Base-by-base conservation (phyloP, 2,113 vertebrate genomes). In the Osmerus eperlanus region DNA sequence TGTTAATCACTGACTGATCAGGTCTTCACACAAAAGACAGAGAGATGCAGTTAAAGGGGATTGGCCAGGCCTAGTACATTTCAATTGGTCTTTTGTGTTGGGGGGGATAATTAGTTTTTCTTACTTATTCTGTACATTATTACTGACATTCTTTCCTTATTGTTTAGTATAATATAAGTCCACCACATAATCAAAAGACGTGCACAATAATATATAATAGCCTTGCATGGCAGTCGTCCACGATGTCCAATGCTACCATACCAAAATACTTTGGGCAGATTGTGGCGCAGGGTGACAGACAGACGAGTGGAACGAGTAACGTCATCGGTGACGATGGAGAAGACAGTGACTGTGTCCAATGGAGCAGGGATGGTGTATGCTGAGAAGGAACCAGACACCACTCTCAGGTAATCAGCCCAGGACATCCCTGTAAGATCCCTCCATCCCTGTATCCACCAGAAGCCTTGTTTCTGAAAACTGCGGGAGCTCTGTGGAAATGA, bases 261-360 rank as follows among this genome's bases (percentile, higher is more conserved):
- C 9, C 9, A 11, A 47, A 47, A 47, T 12, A 47, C 9, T 9
- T 47, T 47, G 41, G 8, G 41, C 41, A 47, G 32, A 36, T 7
- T 18, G 55, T 19, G n/a, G 68, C 60, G 36, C 71, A 55, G 67
- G 54, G 5, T 36, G n/a, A 51, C 64, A 69, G 36, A 54, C 61
- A 8, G 66, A 74, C 70, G 21, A 68, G 3, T 70, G 66, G 47
- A 62, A 32, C 59, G n/a, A 25, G 58, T 16, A 23, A 85, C 84
- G 73, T 84, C 84, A 73, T 54, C 78, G 71, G 73, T 83, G 15
- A 89, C 73, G 63, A 89, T 85, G 83, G 89, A 89, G 60, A 74
- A 80, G 23, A 70, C 64, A 41, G 53, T 55, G 0, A 81, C 3
- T 52, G 41, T 77, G 51, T 72, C 79, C 61, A 90, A 91, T 29